Evolutionary conservation across 2,113 vertebrate genomes (phyloP).

Genomic region (Euleptes europaea): DNA sequence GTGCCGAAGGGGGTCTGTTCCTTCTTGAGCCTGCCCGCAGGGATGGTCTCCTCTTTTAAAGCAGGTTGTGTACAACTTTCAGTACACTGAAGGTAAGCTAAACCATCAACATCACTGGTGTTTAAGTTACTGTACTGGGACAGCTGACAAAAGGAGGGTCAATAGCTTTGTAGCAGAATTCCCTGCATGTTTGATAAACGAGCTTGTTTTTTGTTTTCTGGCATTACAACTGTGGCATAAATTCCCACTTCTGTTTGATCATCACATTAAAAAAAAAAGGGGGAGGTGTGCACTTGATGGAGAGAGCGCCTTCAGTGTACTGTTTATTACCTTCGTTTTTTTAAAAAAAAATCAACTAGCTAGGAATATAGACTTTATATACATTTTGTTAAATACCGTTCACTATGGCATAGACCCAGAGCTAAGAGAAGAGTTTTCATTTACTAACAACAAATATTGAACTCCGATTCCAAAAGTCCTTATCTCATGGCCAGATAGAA

Average conservation of each 20-base stretch:
- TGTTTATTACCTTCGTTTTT: constrained; percentile 83
- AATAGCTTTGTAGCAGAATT: constrained; percentile 77
- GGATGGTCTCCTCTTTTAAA: constrained; percentile 90
- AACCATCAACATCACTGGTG: constrained; percentile 84
- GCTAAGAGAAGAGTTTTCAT: constrained; percentile 72
- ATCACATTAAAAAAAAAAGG: constrained; percentile 68
- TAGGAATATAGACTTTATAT: constrained; percentile 79
- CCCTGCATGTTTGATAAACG: constrained; percentile 81
- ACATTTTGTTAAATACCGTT: constrained; percentile 81
- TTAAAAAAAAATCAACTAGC: constrained; percentile 73
- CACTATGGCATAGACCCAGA: constrained; percentile 73
- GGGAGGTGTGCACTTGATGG: constrained; percentile 77
- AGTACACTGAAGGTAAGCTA: constrained; percentile 96
- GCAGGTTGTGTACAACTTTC: constrained; percentile 92
- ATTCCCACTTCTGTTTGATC: constrained; percentile 77
- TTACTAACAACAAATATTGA: constrained; percentile 76
- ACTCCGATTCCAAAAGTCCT: constrained; percentile 76
- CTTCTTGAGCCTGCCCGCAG: constrained; percentile 91
- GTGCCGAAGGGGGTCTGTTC: constrained; percentile 89
- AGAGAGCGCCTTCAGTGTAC: constrained; percentile 91
- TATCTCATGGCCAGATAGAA: constrained; percentile 75
- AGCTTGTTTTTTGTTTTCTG: constrained; percentile 76
- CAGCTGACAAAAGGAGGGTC: constrained; percentile 74
- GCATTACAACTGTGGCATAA: constrained; percentile 76
- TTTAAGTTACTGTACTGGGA: constrained; percentile 80